A percentile compares a stretch with the other conserved stretches of the same genome.
Evolutionary conservation across 2,797 vertebrate genomes (phyloP).

Genomic region (Tangara arthus): DNA sequence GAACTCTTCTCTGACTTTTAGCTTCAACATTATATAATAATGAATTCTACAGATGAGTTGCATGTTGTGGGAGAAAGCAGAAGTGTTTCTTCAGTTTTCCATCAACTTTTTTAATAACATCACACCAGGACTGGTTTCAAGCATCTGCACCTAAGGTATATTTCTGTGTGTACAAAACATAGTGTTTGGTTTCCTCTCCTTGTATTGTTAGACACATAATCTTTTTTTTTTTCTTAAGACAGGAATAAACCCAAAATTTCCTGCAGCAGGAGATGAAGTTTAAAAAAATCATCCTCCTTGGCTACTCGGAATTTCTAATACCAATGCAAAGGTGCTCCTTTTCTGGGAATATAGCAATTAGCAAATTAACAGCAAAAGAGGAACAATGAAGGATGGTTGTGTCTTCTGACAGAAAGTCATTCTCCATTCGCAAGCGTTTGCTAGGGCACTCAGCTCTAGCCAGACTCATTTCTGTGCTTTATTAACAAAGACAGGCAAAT

Average conservation of each 20-base stretch:
- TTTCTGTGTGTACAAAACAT: background rate
- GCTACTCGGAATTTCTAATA: background rate
- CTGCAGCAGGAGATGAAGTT: background rate
- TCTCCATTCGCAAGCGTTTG: background rate
- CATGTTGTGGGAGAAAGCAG: background rate
- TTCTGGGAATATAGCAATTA: background rate
- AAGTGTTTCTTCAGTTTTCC: background rate
- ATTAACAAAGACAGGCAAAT: background rate
- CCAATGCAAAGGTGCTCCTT: background rate
- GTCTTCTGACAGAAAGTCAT: background rate
- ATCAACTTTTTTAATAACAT: background rate
- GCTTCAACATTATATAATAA: background rate
- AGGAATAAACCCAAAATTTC: background rate
- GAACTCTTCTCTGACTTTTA: background rate
- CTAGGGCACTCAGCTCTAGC: background rate
- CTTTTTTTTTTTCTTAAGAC: background rate
- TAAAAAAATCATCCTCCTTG: background rate
- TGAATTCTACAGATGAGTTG: background rate
- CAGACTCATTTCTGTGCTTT: background rate
- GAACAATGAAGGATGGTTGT: background rate
- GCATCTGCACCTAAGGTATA: background rate
- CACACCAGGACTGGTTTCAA: background rate
- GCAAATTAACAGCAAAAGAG: background rate
- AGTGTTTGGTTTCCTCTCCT: background rate
- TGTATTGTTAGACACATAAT: background rate